A percentile compares a stretch with the other conserved stretches of the same genome.
These are phyloP conservation scores for Myiothlypis coronata DNA, from an alignment of 2,797 vertebrate species.

Conservation along the genomic window DNA sequence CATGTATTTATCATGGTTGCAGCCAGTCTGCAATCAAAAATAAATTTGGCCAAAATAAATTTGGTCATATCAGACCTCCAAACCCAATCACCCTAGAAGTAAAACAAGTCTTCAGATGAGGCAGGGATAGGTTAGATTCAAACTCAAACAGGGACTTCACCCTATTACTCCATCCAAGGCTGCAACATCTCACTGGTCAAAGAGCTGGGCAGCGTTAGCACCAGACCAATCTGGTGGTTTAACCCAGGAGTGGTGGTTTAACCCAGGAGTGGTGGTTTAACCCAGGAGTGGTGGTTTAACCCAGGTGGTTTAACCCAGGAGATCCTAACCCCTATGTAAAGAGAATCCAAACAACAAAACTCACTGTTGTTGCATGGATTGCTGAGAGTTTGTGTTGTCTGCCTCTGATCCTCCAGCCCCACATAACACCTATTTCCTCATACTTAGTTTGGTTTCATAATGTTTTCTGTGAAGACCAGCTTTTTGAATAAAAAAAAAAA, in stretches of 20 bases:
- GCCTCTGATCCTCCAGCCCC: neutral
- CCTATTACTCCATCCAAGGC: neutral
- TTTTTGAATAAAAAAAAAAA: neutral
- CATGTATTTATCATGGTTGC: rapidly evolving
- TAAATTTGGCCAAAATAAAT: neutral
- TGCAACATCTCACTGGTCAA: neutral
- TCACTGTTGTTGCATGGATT: neutral
- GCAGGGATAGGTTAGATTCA: neutral
- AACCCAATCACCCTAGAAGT: neutral
- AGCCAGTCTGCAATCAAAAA: neutral
- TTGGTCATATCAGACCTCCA: neutral
- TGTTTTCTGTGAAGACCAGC: neutral
- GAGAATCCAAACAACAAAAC: neutral
- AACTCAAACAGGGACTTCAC: neutral
- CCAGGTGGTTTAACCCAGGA: neutral
- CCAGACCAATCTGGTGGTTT: neutral
- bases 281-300: neutral
- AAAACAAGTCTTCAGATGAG: neutral
- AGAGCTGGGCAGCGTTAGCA: neutral
- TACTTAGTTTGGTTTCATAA: neutral
- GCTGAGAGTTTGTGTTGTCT: neutral
- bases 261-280: neutral
- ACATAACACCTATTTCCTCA: rapidly evolving
- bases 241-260: neutral
- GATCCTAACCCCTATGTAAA: neutral